These are phyloP conservation scores for Platysteira castanea DNA, from an alignment of 2,113 vertebrate genomes.

Conservation along the genomic window DNA sequence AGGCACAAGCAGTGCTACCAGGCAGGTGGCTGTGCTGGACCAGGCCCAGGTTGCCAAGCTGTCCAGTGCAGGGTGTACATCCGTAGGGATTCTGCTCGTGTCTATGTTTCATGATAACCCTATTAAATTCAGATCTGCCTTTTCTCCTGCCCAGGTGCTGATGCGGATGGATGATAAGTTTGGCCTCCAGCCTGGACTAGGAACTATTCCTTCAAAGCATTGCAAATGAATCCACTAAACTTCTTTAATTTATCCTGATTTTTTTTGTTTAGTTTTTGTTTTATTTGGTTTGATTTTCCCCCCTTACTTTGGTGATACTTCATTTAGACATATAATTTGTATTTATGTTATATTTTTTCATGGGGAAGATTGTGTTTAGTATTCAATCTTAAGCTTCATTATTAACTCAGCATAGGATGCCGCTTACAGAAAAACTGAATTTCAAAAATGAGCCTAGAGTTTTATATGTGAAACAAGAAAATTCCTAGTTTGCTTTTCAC, in stretches of 20 bases:
- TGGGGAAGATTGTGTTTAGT: not conserved
- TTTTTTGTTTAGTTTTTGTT: not conserved
- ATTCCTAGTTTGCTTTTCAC: not conserved
- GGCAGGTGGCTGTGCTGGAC: not conserved
- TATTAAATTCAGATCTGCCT: not conserved
- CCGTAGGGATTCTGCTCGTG: accelerated
- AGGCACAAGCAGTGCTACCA: too few relatives aligned
- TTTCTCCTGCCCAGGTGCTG: not conserved
- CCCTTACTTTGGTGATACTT: not conserved
- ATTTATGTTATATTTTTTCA: not conserved
- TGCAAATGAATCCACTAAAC: not conserved
- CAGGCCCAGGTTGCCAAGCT: not conserved
- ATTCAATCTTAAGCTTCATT: not conserved
- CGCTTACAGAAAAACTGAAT: not conserved
- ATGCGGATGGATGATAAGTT: not conserved
- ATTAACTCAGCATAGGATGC: not conserved
- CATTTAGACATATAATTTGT: not conserved
- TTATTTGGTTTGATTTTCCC: not conserved
- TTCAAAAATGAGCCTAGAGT: not conserved
- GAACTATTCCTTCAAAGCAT: not conserved
- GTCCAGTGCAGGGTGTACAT: not conserved
- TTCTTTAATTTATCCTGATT: not conserved
- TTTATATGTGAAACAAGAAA: not conserved
- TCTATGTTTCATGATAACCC: accelerated
- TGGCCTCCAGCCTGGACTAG: not conserved